phyloP scores from a whole-genome alignment of 2,888 invertebrate genomes.

The Xylota segnis region DNA sequence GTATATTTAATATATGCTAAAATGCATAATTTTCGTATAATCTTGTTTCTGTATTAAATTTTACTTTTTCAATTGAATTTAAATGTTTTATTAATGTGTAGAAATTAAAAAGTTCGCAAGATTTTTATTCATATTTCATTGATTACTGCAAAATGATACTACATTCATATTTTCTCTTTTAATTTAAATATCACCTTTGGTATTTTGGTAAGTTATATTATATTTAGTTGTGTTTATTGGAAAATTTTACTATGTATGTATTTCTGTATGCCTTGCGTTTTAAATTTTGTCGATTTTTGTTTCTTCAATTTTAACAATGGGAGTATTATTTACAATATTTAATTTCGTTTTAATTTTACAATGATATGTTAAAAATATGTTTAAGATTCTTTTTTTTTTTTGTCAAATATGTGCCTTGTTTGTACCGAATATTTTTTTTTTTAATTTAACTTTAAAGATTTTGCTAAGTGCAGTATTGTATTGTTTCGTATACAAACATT shows the following conservation, averaged over 20 bases:
- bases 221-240: conserved; percentile 49
- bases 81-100: conserved; percentile 14
- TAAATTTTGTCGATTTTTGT: conserved; percentile 47
- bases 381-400: conserved; percentile 69
- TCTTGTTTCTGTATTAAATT: conserved; percentile 21
- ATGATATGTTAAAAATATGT: conserved; percentile 78
- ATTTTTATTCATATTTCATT: conserved; percentile 44
- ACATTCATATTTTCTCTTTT: conserved; percentile 33
- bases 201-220: conserved; percentile 70
- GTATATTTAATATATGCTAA: conserved; percentile 38
- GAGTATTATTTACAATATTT: conserved; percentile 74
- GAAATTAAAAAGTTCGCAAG: conserved; percentile 7
- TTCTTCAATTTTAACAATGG: conserved; percentile 56
- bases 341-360: conserved; percentile 71
- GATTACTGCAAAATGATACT: conserved; percentile 45
- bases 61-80: conserved; percentile 2
- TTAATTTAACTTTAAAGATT: conserved; percentile 69
- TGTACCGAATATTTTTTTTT: conserved; percentile 66
- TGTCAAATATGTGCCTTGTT: conserved; percentile 77
- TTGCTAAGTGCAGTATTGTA: conserved; percentile 61
- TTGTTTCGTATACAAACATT: conserved; percentile 82
- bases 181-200: conserved; percentile 73
- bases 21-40: conserved; percentile 61
- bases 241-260: conserved; percentile 74
- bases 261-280: conserved; percentile 55